Conservation (phyloP, 2,113 vertebrate species). For the Penelope pileata region DNA sequence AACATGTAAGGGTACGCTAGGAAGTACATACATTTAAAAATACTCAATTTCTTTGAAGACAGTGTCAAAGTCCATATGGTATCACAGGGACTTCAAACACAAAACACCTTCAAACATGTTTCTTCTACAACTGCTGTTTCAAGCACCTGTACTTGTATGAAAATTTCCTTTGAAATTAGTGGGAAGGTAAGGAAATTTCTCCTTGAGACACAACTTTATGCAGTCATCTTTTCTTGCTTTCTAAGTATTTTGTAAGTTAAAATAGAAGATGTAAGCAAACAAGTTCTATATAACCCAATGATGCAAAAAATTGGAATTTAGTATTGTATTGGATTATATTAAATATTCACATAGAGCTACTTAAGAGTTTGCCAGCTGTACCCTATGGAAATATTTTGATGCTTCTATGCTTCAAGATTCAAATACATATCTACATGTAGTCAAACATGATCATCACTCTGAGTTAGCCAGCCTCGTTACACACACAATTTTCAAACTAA, state of each 20-base stretch:
- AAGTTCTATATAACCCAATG: not conserved
- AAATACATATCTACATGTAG: not conserved
- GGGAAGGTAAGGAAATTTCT: not conserved
- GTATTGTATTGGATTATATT: not conserved
- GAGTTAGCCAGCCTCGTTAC: not conserved
- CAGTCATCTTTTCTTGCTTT: not conserved
- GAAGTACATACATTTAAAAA: not conserved
- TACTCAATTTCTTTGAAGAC: not conserved
- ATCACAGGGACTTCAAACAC: not conserved
- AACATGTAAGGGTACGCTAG: not conserved
- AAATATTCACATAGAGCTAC: not conserved
- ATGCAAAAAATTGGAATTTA: not conserved
- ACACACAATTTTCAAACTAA: slow-evolving; percentile 13
- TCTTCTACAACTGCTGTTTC: not conserved
- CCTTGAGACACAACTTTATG: not conserved
- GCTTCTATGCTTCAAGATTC: not conserved
- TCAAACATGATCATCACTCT: not conserved
- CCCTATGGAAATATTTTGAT: not conserved
- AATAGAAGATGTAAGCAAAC: not conserved
- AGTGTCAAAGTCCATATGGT: not conserved
- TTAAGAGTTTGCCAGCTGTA: not conserved
- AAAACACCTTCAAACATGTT: not conserved
- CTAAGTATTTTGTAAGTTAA: not conserved
- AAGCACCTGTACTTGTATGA: not conserved
- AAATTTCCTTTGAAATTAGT: not conserved